A percentile compares a stretch with the other conserved stretches of the same genome.
Evolutionary conservation across 2,888 invertebrate species (phyloP).

Genomic region (Dascillus cervinus): DNA sequence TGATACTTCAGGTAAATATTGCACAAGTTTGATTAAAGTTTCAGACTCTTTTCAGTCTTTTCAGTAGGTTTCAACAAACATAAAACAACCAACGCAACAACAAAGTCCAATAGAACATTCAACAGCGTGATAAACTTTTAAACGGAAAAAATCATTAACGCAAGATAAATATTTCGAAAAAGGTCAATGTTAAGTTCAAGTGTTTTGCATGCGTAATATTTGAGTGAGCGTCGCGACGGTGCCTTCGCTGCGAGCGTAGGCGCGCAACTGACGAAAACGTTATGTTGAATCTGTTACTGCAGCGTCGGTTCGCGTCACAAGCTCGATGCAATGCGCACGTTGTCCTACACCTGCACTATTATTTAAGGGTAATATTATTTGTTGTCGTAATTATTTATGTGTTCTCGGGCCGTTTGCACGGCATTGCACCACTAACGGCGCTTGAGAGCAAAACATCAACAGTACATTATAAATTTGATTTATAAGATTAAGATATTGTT

Average conservation of each 20-base stretch:
- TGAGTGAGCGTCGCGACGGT: slow-evolving; percentile 22
- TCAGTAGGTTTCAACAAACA: too few relatives aligned
- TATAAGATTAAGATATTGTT: too few relatives aligned
- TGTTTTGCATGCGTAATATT: slow-evolving; percentile 10
- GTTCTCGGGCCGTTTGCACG: too few relatives aligned
- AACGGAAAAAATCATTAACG: too few relatives aligned
- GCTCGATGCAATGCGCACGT: slow-evolving; percentile 20
- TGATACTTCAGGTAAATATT: slow-evolving; percentile 8
- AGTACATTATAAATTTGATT: too few relatives aligned
- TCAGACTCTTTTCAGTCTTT: too few relatives aligned
- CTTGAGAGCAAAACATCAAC: too few relatives aligned
- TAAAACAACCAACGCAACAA: too few relatives aligned
- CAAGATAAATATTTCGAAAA: too few relatives aligned
- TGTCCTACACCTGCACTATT: slow-evolving; percentile 12
- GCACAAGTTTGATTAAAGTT: slow-evolving; percentile 3
- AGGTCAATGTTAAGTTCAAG: not conserved
- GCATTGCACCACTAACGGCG: too few relatives aligned
- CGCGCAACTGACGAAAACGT: slow-evolving; percentile 26
- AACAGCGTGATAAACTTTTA: too few relatives aligned
- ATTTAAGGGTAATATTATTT: not conserved
- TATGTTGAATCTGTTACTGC: slow-evolving; percentile 15
- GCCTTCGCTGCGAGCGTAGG: slow-evolving; percentile 24
- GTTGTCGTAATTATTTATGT: not conserved
- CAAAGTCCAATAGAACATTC: too few relatives aligned
- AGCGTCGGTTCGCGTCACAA: slow-evolving; percentile 12